Evolutionary conservation across 2,888 invertebrate genomes (phyloP), one percentile per base, ranked within the genome.

Genomic region (Eubasilissa splendida): DNA sequence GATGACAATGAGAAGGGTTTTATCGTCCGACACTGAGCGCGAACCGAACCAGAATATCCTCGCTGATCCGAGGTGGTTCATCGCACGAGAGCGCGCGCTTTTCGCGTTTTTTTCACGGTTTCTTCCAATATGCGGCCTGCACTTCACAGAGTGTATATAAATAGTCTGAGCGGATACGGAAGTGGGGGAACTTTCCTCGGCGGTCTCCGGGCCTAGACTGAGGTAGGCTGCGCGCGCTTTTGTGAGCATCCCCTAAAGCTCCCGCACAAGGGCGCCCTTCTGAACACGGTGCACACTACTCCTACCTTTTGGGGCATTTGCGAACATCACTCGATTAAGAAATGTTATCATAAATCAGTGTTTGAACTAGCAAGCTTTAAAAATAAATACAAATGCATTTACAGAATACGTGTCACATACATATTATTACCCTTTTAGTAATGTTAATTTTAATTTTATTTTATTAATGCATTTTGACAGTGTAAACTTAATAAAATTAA

Each of bases 161-260:
- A 76, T 76, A 76, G 76, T 53, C 76, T 58, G 50, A 59, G 59
- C 74, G 74, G 74, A 76, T 52, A 63, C 76, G 76, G 76, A 63
- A 59, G 58, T 58, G 74, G 11, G 75, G 52, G 76, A 56, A 77
- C 79, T 76, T 79, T 81, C 74, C 80, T 78, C 70, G 66, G 77
- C 79, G 68, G 65, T 80, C 71, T 54, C 73, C 78, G 70, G 60
- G 76, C 80, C 68, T 58, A 77, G 68, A 82, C 82, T 82, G 82
- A 76, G 60, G 70, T 22, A 12, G 42, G 33, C 22, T 31, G 68
- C 60, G 65, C 50, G 73, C 78, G 63, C 52, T 54, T 54, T 50
- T 50, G 59, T 7, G 68, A 50, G 31, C 42, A 42, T 33, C 68
- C 56, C 22, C 33, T 31, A 14, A 52, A 53, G 33, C n/a, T 11